These are phyloP conservation scores for Mythimna impura DNA, from an alignment of 2,888 invertebrate genomes.

Conservation along the genomic window DNA sequence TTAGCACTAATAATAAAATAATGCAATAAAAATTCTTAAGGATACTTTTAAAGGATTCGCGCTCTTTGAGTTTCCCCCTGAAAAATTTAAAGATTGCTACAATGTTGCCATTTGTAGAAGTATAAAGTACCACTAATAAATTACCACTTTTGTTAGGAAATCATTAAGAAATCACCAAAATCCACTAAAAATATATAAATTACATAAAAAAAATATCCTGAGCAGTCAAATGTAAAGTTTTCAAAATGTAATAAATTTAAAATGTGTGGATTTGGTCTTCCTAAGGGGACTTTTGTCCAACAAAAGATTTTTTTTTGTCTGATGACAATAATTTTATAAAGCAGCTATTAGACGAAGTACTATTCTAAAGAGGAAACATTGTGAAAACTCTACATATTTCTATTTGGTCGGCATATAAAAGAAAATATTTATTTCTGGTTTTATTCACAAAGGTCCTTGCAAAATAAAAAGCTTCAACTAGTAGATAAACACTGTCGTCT, in stretches of 20 bases:
- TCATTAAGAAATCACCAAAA: background rate
- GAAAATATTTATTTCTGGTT: background rate
- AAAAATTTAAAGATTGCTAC: slow-evolving; percentile 33
- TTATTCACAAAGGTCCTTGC: background rate
- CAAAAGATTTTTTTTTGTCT: slow-evolving; percentile 5
- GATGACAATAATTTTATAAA: slow-evolving; percentile 3
- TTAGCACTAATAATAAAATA: too few species aligned
- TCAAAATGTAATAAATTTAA: background rate
- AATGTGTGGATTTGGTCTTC: background rate
- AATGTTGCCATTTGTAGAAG: slow-evolving; percentile 58
- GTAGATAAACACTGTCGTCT: slow-evolving; percentile 42
- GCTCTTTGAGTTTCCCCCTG: too few species aligned
- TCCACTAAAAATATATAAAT: fast-evolving
- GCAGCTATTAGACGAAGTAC: background rate
- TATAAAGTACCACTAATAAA: slow-evolving; percentile 17
- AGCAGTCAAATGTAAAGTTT: fast-evolving
- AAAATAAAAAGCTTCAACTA: background rate
- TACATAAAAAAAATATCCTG: background rate
- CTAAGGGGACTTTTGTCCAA: background rate
- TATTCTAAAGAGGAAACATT: background rate
- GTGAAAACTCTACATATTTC: background rate
- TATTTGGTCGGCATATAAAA: slow-evolving; percentile 14
- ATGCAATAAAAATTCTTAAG: too few species aligned
- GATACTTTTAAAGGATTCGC: too few species aligned
- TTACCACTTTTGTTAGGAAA: background rate